phyloP scores from a whole-genome alignment of 2,797 vertebrate genomes.

The Scomberomorus guttatus region DNA sequence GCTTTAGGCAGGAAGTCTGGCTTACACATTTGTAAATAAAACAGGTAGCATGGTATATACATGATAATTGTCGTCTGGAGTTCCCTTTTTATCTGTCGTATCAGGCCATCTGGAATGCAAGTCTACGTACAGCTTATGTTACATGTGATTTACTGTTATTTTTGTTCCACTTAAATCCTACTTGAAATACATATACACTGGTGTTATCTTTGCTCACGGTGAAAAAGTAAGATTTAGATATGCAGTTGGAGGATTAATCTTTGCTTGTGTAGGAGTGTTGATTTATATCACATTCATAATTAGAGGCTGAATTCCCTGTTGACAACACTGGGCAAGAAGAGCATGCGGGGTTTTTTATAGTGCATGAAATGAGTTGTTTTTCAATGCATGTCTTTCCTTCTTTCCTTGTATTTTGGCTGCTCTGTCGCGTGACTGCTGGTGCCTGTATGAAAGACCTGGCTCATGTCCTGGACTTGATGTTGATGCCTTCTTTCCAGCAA shows the following conservation, averaged over 20 bases:
- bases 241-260: conserved; percentile 12
- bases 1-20: conserved; percentile 75
- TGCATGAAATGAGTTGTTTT: conserved; percentile 62
- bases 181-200: background rate
- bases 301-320: conserved; percentile 82
- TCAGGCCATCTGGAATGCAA: conserved; percentile 20
- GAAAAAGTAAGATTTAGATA: conserved; percentile 10
- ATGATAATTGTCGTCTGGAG: conserved; percentile 20
- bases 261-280: conserved; percentile 20
- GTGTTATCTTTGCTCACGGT: background rate
- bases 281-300: conserved; percentile 37
- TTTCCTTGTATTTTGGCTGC: conserved; percentile 36
- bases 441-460: conserved; percentile 51
- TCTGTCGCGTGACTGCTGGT: conserved; percentile 43
- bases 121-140: conserved; percentile 1
- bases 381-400: conserved; percentile 47
- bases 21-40: conserved; percentile 73
- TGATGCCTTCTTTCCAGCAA: conserved; percentile 54
- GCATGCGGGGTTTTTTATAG: conserved; percentile 50
- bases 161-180: conserved; percentile 2
- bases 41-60: conserved; percentile 49
- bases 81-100: conserved; percentile 10
- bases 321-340: conserved; percentile 52
- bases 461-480: conserved; percentile 38
- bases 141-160: conserved; percentile 8